Percentiles rank a stretch among this genome's conserved stretches.
phyloP scores from a whole-genome alignment of 2,888 invertebrate species.

The Mesorhabditis sp. region DNA sequence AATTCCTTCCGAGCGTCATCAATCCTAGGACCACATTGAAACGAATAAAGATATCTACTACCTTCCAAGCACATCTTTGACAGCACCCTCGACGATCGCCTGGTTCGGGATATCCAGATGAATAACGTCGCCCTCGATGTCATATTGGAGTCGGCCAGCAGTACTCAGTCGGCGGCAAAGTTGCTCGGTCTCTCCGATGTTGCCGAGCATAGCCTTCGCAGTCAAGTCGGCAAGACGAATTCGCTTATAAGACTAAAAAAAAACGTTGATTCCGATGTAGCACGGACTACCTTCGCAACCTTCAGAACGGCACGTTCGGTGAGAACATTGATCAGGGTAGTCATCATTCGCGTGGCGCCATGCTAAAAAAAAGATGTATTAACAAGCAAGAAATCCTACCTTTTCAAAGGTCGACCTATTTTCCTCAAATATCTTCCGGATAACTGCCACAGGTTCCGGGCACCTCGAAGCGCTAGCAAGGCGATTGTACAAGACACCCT shows the following conservation, averaged over 20 bases:
- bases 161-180: not conserved
- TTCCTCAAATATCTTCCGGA: not conserved
- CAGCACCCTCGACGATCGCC: not conserved
- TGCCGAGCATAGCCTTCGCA: too few relatives aligned
- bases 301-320: not conserved
- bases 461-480: too few relatives aligned
- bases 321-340: not conserved
- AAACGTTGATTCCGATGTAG: not conserved
- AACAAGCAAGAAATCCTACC: not conserved
- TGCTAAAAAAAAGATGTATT: not conserved
- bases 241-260: too few relatives aligned
- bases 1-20: not conserved
- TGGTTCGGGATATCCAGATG: not conserved
- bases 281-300: not conserved
- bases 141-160: not conserved
- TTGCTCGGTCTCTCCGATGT: not conserved
- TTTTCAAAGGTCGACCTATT: not conserved
- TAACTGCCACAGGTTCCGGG: too few relatives aligned
- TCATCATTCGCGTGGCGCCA: not conserved
- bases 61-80: not conserved
- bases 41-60: not conserved
- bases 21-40: not conserved
- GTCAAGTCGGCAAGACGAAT: too few relatives aligned
- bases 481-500: not conserved
- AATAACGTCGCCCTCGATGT: constrained; percentile 1